Evolutionary conservation across 2,113 vertebrate species (phyloP).

Genomic region (Tringa solitaria): DNA sequence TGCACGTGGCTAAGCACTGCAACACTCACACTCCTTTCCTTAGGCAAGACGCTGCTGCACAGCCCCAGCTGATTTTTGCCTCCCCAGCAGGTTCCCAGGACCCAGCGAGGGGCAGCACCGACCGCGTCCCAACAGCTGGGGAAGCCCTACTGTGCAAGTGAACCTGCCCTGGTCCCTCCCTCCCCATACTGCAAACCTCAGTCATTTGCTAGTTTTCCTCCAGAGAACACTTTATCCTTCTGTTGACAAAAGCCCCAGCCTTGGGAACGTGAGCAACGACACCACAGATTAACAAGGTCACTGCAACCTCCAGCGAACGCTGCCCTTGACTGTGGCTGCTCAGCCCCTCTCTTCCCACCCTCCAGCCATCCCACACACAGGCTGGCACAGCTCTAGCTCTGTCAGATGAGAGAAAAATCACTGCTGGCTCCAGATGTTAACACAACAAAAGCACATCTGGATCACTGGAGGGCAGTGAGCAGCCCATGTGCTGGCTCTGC

Average conservation of each 20-base stretch:
- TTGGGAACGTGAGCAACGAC: neutral
- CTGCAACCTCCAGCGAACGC: neutral
- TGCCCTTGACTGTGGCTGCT: neutral
- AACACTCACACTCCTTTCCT: neutral
- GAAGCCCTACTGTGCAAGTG: neutral
- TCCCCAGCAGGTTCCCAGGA: neutral
- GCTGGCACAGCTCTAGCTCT: fast-evolving
- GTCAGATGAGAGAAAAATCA: neutral
- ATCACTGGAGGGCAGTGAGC: neutral
- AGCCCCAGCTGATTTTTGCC: neutral
- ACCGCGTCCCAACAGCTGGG: fast-evolving
- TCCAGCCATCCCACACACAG: neutral
- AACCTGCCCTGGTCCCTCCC: neutral
- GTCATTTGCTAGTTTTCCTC: neutral
- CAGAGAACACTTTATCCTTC: neutral
- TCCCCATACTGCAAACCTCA: neutral
- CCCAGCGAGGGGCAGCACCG: neutral
- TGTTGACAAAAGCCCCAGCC: neutral
- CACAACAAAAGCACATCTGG: neutral
- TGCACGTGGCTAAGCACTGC: fast-evolving
- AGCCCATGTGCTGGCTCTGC: neutral
- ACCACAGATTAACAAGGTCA: neutral
- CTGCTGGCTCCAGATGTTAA: neutral
- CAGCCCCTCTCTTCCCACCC: neutral
- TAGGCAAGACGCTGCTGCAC: neutral